A percentile compares a stretch with the other conserved stretches of the same genome.
Evolutionary conservation across 2,888 invertebrate species (phyloP).

Genomic region (Eupeodes luniger): DNA sequence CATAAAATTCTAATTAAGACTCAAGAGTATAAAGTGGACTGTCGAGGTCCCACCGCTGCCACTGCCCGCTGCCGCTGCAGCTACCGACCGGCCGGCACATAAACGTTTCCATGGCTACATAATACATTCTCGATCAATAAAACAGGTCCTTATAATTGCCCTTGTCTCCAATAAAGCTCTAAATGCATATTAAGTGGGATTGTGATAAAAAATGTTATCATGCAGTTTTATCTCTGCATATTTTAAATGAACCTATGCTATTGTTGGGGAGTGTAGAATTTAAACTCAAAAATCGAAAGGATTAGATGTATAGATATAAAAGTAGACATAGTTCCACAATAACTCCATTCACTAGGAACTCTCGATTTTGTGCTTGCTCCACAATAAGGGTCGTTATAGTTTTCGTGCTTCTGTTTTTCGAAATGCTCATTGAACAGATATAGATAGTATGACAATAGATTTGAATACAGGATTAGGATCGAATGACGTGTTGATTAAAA

Average conservation of each 20-base stretch:
- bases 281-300: slow-evolving; percentile 58
- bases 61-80: no score
- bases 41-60: neutral
- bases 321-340: neutral
- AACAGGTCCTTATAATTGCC: neutral
- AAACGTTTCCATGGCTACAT: slow-evolving; percentile 28
- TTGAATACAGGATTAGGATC: slow-evolving; percentile 60
- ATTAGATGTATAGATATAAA: slow-evolving; percentile 7
- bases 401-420: slow-evolving; percentile 12
- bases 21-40: slow-evolving; percentile 40
- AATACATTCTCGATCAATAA: neutral
- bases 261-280: neutral
- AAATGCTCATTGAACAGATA: slow-evolving; percentile 57
- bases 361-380: slow-evolving; percentile 54
- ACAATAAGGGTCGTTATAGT: neutral
- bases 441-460: slow-evolving; percentile 63
- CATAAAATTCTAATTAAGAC: slow-evolving; percentile 75
- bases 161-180: no score
- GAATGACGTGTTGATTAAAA: slow-evolving; percentile 58
- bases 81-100: slow-evolving; percentile 20
- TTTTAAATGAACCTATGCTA: neutral
- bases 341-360: neutral
- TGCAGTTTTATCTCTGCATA: no score
- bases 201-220: no score
- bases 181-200: no score